Base-by-base conservation (phyloP, 1,140 invertebrate species). In the Mycetomoellerius zeteki region DNA sequence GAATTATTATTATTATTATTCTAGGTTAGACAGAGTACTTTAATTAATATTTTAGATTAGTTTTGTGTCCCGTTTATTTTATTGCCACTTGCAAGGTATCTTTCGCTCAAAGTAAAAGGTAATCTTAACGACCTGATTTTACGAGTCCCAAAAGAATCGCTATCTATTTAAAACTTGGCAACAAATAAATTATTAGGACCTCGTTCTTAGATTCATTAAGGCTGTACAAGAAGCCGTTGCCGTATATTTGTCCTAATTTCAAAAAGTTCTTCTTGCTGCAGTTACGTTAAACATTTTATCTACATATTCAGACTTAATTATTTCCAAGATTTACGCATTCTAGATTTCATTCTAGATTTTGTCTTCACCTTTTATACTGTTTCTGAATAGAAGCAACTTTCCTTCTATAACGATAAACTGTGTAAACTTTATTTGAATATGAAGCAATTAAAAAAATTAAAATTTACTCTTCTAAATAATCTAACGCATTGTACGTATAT, bases 101-200 rank as follows among this genome's bases (percentile, higher is more conserved):
- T 86, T 60, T 2, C 14, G 14, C 10, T 21, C 47, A 7, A 77
- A 56, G 60, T 82, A 64, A 21, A 7, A 77, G 62, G 60, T 82
- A 64, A 21, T 73, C 33, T 86, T 86, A 90, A 88, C 50, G 54
- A 90, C 21, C 50, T 24, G n/a, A 62, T 87, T 33, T 24, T 71
- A 71, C 24, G 5, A 43, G 24, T 16, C 64, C n/a, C 58, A 24
- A 21, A 67, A 21, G 64, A 76, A 56, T 73, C 37, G 50, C 19
- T 19, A 33, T 86, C 52, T 27, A 43, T 73, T 80, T 52, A 30
- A 72, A 88, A 88, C 76, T 90, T 88, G 69, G 7, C 16, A 43
- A 76, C 37, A 54, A 76, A 67, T 30, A 76, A 33, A 62, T 85
- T 75, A 67, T 86, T 89, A 85, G 30, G 19, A 71, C 19, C 69